Evolutionary conservation across 1,140 invertebrate species (phyloP), one percentile per base, ranked within the genome.

Genomic region (Diachasmimorpha longicaudata): DNA sequence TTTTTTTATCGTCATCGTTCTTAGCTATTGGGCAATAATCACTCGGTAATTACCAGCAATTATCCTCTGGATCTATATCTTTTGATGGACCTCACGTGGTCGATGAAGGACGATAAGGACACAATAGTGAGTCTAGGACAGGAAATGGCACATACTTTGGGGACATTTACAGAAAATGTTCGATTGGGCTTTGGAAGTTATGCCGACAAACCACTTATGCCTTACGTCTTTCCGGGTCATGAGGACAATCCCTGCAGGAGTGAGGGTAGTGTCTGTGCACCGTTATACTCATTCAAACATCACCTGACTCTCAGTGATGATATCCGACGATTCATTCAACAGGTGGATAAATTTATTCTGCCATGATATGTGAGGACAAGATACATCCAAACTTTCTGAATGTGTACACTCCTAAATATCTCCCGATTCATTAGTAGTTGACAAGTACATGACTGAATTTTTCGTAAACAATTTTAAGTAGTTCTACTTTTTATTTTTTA

Each of bases 21-120:
- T 31, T 31, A 31, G 31, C 6, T 31, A 2, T 2, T 36, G n/a
- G 66, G 42, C 42, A 36, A 13, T 37, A 42, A 21, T 1, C 14
- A 21, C 23, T 66, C 19, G 31, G 25, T 16, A 71, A 74, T 74
- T 36, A 36, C 48, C 71, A 93, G 90, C 82, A 95, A 97, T 85
- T 97, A 97, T 88, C 96, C 96, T 0, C 90, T 98, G n/a, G 96
- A 98, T 86, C 89, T 98, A 9, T 98, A 98, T 85, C 97, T 96
- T 82, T 86, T 98, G 42, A 96, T 97, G 94, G 96, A 98, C 85
- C 88, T 97, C 11, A 97, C 95, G 6, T 94, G 94, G 89, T 96
- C 95, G 4, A 98, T 98, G 96, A 91, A 90, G 79, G 94, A 96
- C 80, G 95, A 97, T 81, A 95, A 97, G 82, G 91, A 94, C 4